These are phyloP conservation scores for Lagorchestes hirsutus DNA, from an alignment of 2,797 vertebrate genomes.

Conservation along the genomic window DNA sequence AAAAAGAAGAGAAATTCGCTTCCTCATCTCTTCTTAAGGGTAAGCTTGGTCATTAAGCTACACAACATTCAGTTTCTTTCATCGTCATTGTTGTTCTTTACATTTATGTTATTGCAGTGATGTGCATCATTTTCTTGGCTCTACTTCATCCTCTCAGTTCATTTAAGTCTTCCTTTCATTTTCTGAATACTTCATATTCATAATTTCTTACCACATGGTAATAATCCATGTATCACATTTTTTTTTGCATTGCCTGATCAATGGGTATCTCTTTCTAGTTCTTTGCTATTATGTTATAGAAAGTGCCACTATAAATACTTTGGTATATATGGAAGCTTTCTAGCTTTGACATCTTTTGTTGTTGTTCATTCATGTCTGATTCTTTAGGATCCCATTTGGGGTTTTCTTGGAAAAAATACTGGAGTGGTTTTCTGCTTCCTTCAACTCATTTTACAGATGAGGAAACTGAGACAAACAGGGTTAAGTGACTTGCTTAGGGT, in stretches of 20 bases:
- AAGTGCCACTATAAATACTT: background rate
- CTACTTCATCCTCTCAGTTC: background rate
- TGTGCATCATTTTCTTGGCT: background rate
- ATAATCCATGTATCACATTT: background rate
- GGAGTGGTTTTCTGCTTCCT: background rate
- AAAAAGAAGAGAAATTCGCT: background rate
- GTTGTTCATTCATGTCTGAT: background rate
- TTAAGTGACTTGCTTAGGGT: background rate
- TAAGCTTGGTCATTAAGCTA: background rate
- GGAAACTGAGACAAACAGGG: background rate
- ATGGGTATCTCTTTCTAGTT: background rate
- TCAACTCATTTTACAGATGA: background rate
- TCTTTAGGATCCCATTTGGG: background rate
- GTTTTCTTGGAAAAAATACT: background rate
- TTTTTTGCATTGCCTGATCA: background rate
- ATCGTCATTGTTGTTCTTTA: background rate
- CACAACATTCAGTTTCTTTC: background rate
- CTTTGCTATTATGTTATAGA: background rate
- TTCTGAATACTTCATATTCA: background rate
- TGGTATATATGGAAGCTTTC: background rate
- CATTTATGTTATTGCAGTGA: background rate
- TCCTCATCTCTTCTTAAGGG: background rate
- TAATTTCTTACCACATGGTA: background rate
- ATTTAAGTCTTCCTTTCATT: background rate
- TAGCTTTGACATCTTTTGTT: background rate